phyloP scores from a whole-genome alignment of 2,113 vertebrate species.

The Ceratotherium simum region DNA sequence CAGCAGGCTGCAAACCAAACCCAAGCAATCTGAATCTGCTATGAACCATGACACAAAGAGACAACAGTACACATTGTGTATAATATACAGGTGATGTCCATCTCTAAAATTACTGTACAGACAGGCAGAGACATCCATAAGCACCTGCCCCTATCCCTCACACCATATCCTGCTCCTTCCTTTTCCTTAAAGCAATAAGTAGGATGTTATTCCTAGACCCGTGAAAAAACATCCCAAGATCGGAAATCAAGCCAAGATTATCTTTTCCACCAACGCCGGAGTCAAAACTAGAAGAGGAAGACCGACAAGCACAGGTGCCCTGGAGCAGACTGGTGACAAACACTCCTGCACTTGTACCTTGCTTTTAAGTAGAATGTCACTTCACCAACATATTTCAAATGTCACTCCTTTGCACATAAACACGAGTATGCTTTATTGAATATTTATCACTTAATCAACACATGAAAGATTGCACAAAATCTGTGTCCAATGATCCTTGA shows the following conservation, averaged over 20 bases:
- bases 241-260: background rate
- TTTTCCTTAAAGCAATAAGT: background rate
- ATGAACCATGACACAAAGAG: background rate
- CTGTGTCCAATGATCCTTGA: constrained; percentile 82
- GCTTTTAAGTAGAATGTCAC: constrained; percentile 68
- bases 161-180: background rate
- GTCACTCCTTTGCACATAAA: background rate
- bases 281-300: constrained; percentile 20
- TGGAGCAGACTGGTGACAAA: background rate
- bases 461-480: constrained; percentile 81
- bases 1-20: background rate
- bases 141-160: background rate
- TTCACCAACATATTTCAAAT: constrained; percentile 69
- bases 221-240: background rate
- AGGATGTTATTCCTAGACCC: background rate
- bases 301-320: background rate
- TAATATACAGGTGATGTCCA: background rate
- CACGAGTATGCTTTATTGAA: constrained; percentile 38
- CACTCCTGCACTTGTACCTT: background rate
- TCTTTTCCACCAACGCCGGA: background rate
- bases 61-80: background rate
- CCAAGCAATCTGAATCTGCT: background rate
- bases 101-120: background rate
- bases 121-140: background rate
- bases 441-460: constrained; percentile 84